Base-by-base conservation (phyloP, 2,888 invertebrate genomes). In the Pelosia muscerda region DNA sequence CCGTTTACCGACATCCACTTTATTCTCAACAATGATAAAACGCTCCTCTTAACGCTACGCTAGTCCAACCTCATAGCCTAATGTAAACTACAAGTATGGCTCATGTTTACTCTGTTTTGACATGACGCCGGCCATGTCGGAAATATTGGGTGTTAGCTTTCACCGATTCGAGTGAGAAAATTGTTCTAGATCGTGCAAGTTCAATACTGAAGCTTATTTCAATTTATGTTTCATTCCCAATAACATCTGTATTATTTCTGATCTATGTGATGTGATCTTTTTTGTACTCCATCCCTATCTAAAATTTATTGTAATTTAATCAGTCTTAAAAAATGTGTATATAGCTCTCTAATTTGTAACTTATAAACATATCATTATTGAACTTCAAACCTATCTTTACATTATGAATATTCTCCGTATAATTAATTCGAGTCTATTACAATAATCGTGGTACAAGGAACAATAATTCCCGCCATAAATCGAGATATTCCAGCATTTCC, bases 81-180 rank as follows among this genome's bases (percentile, higher is more conserved):
- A 78, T 69, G 72, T 65, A 71, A 78, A 78, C 73, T 71, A 78
- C 76, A 76, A 72, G 76, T 72, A 38, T 66, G 69, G 60, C 60
- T 42, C 54, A 60, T 81, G 76, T 83, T 79, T 82, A 78, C 75
- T 75, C 70, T 71, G 73, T 81, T 77, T 75, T 74, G 74, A 77
- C 84, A 82, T 66, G 73, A 69, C 65, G 65, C 71, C 67, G 75
- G 70, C 73, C 77, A 71, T 83, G 84, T 87, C 82, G 84, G 85
- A 85, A 87, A 84, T 84, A 84, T 82, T 81, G 72, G 26, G 19
- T 53, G 65, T 71, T 66, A 69, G 71, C 54, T 74, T 72, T 71
- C 71, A 76, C 66, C 60, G 59, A 71, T 66, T 65, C 34, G 57
- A 73, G 68, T 75, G 65, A 66, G 72, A 75, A 80, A 77, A 74